These are phyloP conservation scores for Coelinius sp. DNA, from an alignment of 2,888 invertebrate species.

Conservation along the genomic window DNA sequence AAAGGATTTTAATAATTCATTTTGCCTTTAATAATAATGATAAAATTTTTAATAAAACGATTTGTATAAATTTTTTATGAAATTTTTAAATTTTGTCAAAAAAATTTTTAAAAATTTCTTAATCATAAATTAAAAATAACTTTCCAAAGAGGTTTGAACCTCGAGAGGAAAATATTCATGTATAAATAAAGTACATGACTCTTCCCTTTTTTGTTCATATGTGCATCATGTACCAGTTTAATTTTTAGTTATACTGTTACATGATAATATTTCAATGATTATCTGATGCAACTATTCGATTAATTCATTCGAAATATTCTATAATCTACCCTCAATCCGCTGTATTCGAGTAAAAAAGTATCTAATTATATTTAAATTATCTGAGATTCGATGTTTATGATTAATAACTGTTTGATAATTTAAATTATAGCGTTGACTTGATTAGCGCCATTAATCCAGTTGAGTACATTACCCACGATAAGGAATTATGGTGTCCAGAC, in stretches of 20 bases:
- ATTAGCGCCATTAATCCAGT: conserved; percentile 45
- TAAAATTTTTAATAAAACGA: background rate
- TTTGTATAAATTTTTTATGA: background rate
- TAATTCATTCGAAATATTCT: background rate
- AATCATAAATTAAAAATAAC: background rate
- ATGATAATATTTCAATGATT: conserved; percentile 14
- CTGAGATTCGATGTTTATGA: background rate
- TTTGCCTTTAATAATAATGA: no score
- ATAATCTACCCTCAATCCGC: conserved; percentile 18
- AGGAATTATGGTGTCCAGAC: conserved; percentile 58
- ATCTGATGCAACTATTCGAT: conserved; percentile 26
- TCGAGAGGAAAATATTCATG: no score
- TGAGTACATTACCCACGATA: conserved; percentile 59
- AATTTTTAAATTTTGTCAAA: background rate
- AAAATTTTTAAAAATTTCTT: background rate
- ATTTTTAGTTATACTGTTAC: no score
- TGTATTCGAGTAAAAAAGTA: conserved; percentile 11
- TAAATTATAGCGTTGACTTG: conserved; percentile 4
- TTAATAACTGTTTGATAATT: background rate
- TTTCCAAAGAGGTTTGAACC: no score
- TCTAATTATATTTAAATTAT: conserved; percentile 8
- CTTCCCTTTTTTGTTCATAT: no score
- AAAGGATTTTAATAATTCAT: background rate
- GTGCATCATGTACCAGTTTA: no score
- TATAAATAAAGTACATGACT: no score